Conservation (phyloP, 2,113 vertebrate species). For the Heterocephalus glaber region DNA sequence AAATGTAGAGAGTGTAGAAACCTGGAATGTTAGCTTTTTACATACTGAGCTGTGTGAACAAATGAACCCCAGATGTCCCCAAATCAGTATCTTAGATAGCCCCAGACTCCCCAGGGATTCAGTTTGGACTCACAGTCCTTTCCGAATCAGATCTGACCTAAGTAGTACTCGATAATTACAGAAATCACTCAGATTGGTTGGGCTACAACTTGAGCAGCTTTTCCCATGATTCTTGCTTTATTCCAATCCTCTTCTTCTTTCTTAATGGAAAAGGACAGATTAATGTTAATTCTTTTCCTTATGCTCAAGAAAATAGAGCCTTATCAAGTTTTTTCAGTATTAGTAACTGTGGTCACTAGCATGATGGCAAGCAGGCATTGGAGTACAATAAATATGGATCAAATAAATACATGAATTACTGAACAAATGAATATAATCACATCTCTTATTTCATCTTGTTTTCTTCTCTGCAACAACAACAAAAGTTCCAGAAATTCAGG, state of each 20-base stretch:
- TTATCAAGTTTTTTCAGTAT: neutral
- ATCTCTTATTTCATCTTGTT: conserved; percentile 38
- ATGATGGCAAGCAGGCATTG: neutral
- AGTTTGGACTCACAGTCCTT: neutral
- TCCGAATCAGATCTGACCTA: neutral
- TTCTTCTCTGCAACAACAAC: neutral
- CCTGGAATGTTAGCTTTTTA: neutral
- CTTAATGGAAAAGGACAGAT: neutral
- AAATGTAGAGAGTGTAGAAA: neutral
- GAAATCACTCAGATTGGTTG: neutral
- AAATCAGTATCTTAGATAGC: neutral
- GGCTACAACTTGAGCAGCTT: neutral
- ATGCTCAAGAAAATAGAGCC: neutral
- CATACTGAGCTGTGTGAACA: neutral
- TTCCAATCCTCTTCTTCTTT: neutral
- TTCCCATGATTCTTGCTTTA: neutral
- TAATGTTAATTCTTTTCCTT: conserved; percentile 2
- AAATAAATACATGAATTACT: neutral
- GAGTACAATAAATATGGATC: conserved; percentile 24
- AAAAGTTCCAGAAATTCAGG: conserved; percentile 23
- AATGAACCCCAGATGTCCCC: neutral
- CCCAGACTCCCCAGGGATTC: neutral
- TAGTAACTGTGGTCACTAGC: neutral
- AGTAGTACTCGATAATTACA: neutral
- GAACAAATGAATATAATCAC: neutral